Percentiles rank a stretch among this genome's conserved stretches.
Conservation (phyloP, 2,888 invertebrate species). For the Pammene aurita region DNA sequence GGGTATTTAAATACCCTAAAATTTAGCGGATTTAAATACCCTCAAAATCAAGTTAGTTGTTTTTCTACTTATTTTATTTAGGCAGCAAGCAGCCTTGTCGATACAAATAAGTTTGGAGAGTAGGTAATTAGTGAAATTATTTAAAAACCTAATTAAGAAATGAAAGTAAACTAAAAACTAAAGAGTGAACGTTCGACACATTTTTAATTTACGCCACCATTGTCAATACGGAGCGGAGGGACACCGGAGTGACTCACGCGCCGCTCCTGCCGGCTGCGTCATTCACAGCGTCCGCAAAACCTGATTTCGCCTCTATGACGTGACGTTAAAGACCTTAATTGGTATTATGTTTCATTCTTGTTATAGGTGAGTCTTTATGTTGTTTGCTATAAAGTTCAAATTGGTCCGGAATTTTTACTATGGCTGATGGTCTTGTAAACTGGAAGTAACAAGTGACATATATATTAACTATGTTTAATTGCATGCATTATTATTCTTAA, state of each 20-base stretch:
- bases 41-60: too few species aligned
- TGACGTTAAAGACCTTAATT: conserved; percentile 53
- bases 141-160: too few species aligned
- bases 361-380: conserved; percentile 5
- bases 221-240: conserved; percentile 39
- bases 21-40: too few species aligned
- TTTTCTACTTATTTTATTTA: too few species aligned
- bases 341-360: neutral
- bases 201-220: conserved; percentile 54
- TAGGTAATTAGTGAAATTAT: too few species aligned
- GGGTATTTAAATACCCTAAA: too few species aligned
- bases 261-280: conserved; percentile 70
- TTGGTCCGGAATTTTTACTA: neutral
- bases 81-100: too few species aligned
- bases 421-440: conserved; percentile 6
- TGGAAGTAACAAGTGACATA: conserved; percentile 10
- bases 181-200: conserved; percentile 29
- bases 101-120: too few species aligned
- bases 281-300: conserved; percentile 61
- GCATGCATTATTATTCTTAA: too few species aligned
- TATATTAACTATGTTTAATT: neutral
- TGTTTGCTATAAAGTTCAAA: conserved; percentile 12
- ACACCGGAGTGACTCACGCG: conserved; percentile 65
- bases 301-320: conserved; percentile 53
- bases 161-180: too few species aligned